Evolutionary conservation across 2,797 vertebrate species (phyloP).

Genomic region (Cyclura pinguis): DNA sequence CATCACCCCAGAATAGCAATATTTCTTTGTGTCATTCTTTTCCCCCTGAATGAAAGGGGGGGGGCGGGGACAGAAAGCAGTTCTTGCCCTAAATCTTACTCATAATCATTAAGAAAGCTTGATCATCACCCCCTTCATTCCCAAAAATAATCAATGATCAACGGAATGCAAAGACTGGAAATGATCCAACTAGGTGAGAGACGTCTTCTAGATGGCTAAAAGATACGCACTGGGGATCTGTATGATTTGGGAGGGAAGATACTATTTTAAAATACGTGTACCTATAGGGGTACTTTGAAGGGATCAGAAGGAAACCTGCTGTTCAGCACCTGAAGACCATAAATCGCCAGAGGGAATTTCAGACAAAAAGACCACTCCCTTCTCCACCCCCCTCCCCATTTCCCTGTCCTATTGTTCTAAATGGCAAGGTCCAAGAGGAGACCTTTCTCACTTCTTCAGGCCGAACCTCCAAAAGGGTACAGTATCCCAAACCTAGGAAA

Average conservation of each 20-base stretch:
- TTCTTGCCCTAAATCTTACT: background rate
- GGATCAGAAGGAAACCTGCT: background rate
- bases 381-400: constrained; percentile 54
- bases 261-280: background rate
- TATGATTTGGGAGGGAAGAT: background rate
- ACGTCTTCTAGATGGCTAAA: background rate
- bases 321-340: constrained; percentile 45
- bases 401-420: constrained; percentile 70
- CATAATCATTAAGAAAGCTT: background rate
- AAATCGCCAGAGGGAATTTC: constrained; percentile 60
- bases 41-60: background rate
- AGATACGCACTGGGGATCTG: background rate
- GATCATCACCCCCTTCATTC: no score
- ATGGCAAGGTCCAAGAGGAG: constrained; percentile 54
- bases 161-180: constrained; percentile 25
- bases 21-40: background rate
- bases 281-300: background rate
- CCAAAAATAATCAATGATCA: background rate
- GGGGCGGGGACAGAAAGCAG: background rate
- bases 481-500: background rate
- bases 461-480: background rate
- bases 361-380: constrained; percentile 78
- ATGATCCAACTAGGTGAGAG: background rate
- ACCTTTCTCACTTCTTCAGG: constrained; percentile 42
- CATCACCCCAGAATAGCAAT: background rate